phyloP scores from a whole-genome alignment of 2,113 vertebrate genomes.

The Rallus limicola region DNA sequence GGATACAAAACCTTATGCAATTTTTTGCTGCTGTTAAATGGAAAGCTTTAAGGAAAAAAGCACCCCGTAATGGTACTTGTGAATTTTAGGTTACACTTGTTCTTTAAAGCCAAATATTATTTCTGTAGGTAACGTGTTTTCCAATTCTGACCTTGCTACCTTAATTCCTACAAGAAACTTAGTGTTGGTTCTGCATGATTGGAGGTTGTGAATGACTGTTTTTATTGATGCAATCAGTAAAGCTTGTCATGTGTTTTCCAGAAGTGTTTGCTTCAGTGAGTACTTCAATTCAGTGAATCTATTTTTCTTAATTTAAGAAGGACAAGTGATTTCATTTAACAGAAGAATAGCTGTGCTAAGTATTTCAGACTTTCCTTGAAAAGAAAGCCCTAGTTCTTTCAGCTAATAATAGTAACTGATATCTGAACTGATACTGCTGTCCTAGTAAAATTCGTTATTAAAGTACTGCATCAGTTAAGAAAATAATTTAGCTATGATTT shows the following conservation, averaged over 20 bases:
- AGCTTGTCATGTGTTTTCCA: neutral
- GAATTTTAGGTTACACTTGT: neutral
- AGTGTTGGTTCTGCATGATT: neutral
- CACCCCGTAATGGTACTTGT: neutral
- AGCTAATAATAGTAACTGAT: neutral
- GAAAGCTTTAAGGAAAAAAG: neutral
- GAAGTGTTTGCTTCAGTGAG: neutral
- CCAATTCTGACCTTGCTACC: slow-evolving; percentile 10
- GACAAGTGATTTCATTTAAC: slow-evolving; percentile 36
- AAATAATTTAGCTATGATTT: slow-evolving; percentile 56
- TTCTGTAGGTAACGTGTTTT: neutral
- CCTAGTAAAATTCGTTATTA: slow-evolving; percentile 14
- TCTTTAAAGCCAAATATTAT: neutral
- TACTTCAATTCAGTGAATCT: neutral
- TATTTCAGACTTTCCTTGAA: neutral
- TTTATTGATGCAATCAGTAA: neutral
- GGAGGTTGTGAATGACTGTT: neutral
- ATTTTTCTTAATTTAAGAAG: neutral
- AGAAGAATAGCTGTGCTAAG: neutral
- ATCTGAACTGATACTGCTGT: neutral
- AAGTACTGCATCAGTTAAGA: slow-evolving; percentile 43
- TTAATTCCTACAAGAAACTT: neutral
- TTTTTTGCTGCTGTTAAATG: neutral
- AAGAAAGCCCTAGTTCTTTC: neutral
- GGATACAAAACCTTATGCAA: neutral